Evolutionary conservation across 2,797 vertebrate species (phyloP), one percentile per base, ranked within the genome.

Genomic region (Sebastes oblongus): DNA sequence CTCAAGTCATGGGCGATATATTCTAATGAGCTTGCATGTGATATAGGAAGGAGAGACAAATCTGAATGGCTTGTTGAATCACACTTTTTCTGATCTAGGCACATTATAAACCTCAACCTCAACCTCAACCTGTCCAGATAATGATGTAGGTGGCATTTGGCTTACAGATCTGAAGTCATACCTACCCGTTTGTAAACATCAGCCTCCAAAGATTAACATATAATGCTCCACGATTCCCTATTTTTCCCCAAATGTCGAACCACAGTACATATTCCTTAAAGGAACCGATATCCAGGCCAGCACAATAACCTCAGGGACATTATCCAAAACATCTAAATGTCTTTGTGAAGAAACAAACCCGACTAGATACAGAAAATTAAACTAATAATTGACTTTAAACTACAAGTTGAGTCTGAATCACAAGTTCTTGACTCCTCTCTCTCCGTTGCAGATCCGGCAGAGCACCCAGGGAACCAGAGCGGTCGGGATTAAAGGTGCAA

Each of bases 401-500:
- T 20, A 5, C 6, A 77, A 36, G 14, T 36, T 52, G 11, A 2
- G 52, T 27, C 3, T 22, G 18, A 78, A 75, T 91, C 83, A 94
- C 61, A 86, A 58, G 4, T 81, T 81, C 80, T 92, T 92, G 7
- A 80, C 42, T 22, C 81, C 67, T 66, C 2, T 72, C 22, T 77
- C 64, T 65, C 5, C 73, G 1, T n/a, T 67, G 59, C 16, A 67
- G 32, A 92, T 86, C 78, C 66, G 50, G 66, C 75, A 34, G 22
- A 97, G 78, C 12, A 94, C 86, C 78, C 91, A 91, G 5, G 95
- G 94, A 42, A 97, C 78, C 81, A 92, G 62, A 8, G 55, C 92
- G 94, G 93, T 97, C 1, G 98, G 97, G 83, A 99, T 93, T 14
- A 96, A 90, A 58, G 95, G 95, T 4, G 94, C 95, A 5, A 83